A percentile compares a stretch with the other conserved stretches of the same genome.
Conservation (phyloP, 2,113 vertebrate genomes). For the Indicator maculatus region DNA sequence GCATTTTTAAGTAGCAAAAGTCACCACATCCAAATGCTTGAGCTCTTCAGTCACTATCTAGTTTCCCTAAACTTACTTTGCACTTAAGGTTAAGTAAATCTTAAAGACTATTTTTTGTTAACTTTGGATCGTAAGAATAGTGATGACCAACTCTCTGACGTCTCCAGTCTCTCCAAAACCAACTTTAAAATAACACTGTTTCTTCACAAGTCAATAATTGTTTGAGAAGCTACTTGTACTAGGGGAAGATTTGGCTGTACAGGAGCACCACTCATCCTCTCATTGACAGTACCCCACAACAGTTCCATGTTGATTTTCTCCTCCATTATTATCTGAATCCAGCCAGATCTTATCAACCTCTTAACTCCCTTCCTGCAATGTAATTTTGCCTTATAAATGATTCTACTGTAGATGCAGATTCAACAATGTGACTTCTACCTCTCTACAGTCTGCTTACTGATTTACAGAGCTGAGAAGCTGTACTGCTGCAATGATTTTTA, state of each 20-base stretch:
- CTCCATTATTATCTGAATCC: neutral
- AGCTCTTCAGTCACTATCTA: conserved; percentile 14
- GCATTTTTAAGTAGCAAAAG: neutral
- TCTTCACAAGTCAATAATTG: conserved; percentile 8
- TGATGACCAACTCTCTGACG: conserved; percentile 15
- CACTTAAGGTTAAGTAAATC: conserved; percentile 47
- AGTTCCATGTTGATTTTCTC: neutral
- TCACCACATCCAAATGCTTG: neutral
- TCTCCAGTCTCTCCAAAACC: neutral
- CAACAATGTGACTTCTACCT: neutral
- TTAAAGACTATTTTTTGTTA: neutral
- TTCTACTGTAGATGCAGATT: neutral
- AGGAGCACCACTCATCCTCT: neutral
- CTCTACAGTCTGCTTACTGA: neutral
- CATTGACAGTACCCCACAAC: neutral
- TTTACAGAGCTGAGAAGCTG: neutral
- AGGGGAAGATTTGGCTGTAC: neutral
- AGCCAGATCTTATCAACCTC: neutral
- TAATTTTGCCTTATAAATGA: neutral
- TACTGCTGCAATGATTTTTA: neutral
- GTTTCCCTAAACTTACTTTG: neutral
- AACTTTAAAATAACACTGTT: conserved; percentile 23
- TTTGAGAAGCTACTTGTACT: neutral
- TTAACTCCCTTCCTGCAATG: neutral
- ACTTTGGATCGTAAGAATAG: conserved; percentile 22